These are phyloP conservation scores for Alloplasta piceator DNA, from an alignment of 2,888 invertebrate genomes.

Conservation along the genomic window DNA sequence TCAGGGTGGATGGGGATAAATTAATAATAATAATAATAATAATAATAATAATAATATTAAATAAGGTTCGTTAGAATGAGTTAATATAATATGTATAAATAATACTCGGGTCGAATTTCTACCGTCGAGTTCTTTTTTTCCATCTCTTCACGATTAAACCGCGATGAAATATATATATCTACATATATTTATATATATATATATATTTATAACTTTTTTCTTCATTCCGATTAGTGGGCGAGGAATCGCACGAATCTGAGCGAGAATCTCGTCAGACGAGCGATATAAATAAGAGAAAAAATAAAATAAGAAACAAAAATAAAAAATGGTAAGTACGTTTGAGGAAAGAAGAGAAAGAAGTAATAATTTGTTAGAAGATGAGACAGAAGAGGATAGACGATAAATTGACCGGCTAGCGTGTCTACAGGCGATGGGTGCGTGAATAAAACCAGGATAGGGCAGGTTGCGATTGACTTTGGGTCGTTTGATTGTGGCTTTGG, in stretches of 20 bases:
- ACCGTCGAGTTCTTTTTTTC: constrained; percentile 39
- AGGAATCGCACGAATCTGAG: constrained; percentile 1
- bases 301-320: constrained; percentile 26
- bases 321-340: constrained; percentile 50
- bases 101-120: constrained; percentile 51
- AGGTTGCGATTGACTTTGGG: constrained; percentile 78
- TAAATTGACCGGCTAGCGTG: constrained; percentile 83
- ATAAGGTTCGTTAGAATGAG: constrained; percentile 63
- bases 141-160: too few relatives aligned
- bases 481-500: constrained; percentile 78
- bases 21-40: constrained; percentile 47
- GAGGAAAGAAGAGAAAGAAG: constrained; percentile 53
- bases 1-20: constrained; percentile 58
- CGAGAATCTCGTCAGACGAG: constrained; percentile 9
- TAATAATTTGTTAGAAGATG: constrained; percentile 48
- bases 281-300: constrained; percentile 23
- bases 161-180: too few relatives aligned
- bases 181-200: too few relatives aligned
- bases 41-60: constrained; percentile 54
- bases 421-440: constrained; percentile 82
- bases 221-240: too few relatives aligned
- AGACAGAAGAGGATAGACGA: constrained; percentile 59
- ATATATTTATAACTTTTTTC: too few relatives aligned
- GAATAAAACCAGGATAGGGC: constrained; percentile 82
- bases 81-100: constrained; percentile 63